Conservation (phyloP, 2,113 vertebrate genomes). For the Apistogramma diplotaenia region DNA sequence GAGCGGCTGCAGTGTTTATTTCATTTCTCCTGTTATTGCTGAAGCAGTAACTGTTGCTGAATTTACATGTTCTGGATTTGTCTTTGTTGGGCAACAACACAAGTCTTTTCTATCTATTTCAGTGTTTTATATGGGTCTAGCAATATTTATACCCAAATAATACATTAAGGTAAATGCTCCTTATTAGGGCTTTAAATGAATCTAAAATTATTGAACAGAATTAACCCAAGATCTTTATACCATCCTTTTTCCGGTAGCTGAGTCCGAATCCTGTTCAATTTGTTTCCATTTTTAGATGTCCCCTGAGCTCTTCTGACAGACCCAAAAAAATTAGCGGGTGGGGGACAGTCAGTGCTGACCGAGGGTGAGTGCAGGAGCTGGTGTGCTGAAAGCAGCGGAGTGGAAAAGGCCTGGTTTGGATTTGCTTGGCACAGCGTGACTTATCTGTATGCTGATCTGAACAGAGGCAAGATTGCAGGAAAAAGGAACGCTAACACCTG, state of each 20-base stretch:
- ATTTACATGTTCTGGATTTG: background rate
- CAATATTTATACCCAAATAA: background rate
- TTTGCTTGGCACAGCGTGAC: slow-evolving; percentile 7
- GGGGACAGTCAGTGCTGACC: background rate
- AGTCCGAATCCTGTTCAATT: slow-evolving; percentile 3
- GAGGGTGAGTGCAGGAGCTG: background rate
- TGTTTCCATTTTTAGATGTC: slow-evolving; percentile 1
- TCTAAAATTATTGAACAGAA: background rate
- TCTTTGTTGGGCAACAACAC: background rate
- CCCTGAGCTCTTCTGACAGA: background rate
- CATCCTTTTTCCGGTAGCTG: background rate
- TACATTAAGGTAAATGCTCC: background rate
- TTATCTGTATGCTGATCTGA: slow-evolving; percentile 26
- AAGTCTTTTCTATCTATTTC: background rate
- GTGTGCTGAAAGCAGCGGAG: slow-evolving; percentile 6
- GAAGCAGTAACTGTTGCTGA: background rate
- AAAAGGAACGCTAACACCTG: slow-evolving; percentile 43
- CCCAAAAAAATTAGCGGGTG: background rate
- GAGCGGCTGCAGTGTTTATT: slow-evolving; percentile 5
- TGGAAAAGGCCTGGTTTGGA: slow-evolving; percentile 9
- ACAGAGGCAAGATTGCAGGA: slow-evolving; percentile 5
- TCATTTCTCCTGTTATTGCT: background rate
- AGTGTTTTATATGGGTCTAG: background rate
- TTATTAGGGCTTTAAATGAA: background rate
- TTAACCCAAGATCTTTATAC: background rate